Evolutionary conservation across 2,888 invertebrate species (phyloP).

Genomic region (Osmoderma eremita): DNA sequence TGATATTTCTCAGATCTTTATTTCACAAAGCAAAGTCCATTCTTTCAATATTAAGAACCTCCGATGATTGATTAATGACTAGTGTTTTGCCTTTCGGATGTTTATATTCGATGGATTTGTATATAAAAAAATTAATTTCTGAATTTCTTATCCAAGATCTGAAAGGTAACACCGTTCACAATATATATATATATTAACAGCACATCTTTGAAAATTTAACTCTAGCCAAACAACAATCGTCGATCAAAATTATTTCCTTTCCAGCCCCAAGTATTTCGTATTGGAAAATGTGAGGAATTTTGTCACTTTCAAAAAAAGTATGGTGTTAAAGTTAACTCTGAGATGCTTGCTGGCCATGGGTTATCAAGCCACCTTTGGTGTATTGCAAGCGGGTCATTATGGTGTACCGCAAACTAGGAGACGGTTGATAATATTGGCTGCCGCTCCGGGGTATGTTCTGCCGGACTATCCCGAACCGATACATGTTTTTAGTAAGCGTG

Average conservation of each 20-base stretch:
- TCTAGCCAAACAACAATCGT: too few relatives aligned
- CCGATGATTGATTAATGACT: too few relatives aligned
- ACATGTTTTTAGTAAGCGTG: constrained; percentile 77
- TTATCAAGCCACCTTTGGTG: constrained; percentile 86
- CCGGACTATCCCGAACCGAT: constrained; percentile 83
- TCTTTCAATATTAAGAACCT: too few relatives aligned
- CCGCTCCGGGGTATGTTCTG: constrained; percentile 80
- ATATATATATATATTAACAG: too few relatives aligned
- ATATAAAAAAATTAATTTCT: too few relatives aligned
- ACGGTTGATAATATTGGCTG: constrained; percentile 79
- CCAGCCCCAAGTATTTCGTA: constrained; percentile 78
- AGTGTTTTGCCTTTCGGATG: too few relatives aligned
- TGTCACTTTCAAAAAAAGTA: constrained; percentile 81
- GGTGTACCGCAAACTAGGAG: constrained; percentile 86
- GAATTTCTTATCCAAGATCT: too few relatives aligned
- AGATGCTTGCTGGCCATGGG: constrained; percentile 83
- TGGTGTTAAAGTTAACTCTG: constrained; percentile 83
- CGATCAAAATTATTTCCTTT: constrained; percentile 37
- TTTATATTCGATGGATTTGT: too few relatives aligned
- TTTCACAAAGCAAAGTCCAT: too few relatives aligned
- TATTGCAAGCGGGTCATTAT: constrained; percentile 87
- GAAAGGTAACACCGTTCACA: too few relatives aligned
- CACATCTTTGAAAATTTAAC: too few relatives aligned
- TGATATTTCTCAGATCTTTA: too few relatives aligned
- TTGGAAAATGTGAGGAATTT: constrained; percentile 89